Evolutionary conservation across 2,888 invertebrate species (phyloP).

Genomic region (Perithous albicinctus): DNA sequence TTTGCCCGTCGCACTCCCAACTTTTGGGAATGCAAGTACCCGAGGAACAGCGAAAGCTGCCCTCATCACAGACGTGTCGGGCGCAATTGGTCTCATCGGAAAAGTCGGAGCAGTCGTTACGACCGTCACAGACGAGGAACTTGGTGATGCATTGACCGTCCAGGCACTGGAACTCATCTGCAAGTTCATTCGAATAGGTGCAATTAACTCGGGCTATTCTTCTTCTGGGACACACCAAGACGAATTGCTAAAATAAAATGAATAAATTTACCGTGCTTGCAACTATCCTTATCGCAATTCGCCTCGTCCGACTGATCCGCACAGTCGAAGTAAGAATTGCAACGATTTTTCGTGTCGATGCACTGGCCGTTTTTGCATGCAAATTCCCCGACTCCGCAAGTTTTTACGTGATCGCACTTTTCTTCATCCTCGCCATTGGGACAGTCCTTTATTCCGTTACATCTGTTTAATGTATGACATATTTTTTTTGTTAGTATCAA

Average conservation of each 20-base stretch:
- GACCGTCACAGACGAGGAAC: constrained; percentile 89
- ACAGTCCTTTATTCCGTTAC: constrained; percentile 87
- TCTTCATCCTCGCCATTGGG: constrained; percentile 87
- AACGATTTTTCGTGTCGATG: constrained; percentile 84
- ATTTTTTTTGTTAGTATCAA: no score
- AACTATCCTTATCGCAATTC: constrained; percentile 82
- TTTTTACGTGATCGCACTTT: constrained; percentile 81
- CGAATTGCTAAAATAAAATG: not conserved
- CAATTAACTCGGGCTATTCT: constrained; percentile 30
- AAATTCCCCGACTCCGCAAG: constrained; percentile 85
- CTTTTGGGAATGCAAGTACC: constrained; percentile 82
- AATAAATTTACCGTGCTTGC: constrained; percentile 64
- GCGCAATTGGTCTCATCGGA: constrained; percentile 89
- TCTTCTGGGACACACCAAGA: constrained; percentile 6
- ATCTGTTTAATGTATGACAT: constrained; percentile 81
- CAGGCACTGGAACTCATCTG: constrained; percentile 87
- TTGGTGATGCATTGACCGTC: constrained; percentile 89
- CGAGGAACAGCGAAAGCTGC: constrained; percentile 79
- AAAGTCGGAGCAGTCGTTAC: constrained; percentile 90
- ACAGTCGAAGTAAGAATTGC: constrained; percentile 86
- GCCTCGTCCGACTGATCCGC: constrained; percentile 87
- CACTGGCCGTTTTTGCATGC: constrained; percentile 86
- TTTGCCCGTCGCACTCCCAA: constrained; percentile 84
- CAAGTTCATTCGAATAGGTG: constrained; percentile 49
- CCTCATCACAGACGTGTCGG: constrained; percentile 71